Base-by-base conservation (phyloP, 2,113 vertebrate genomes). In the Tor tambroides region DNA sequence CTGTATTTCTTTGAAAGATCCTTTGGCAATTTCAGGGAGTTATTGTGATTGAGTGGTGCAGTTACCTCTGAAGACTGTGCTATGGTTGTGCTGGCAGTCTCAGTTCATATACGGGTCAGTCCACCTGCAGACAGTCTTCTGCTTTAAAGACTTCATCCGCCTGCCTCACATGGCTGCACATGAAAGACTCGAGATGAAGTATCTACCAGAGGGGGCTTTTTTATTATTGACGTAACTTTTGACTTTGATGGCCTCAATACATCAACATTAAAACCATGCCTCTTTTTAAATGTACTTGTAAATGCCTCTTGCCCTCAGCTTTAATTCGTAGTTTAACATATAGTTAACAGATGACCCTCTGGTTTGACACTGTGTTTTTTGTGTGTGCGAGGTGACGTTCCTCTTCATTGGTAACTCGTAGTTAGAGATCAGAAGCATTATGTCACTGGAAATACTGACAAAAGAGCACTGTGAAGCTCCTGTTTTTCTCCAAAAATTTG, bases 11-110 rank as follows among this genome's bases (percentile, higher is more conserved):
- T 51, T 67, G 26, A 32, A 9, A 11, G 26, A 83, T 69, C 63
- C 63, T 67, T 21, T 49, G n/a, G 26, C 26, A 43, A 51, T 83
- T 83, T 67, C 63, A 30, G n/a, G 56, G 15, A 83, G 61, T 69
- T 83, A 69, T 69, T 67, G 80, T 83, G 80, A 83, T 83, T 49
- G 81, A 83, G 81, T 6, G 43, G 15, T 71, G 43, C 6, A 51
- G 81, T 71, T 71, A 83, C 26, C 17, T 23, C 46, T 51, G 41
- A 32, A 83, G 19, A 54, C 38, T 43, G 59, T 0, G 17, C 7
- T 71, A 38, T 83, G 17, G 61, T 43, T 69, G 59, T 46, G 35
- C 80, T 49, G 43, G n/a, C 61, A 69, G 63, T 49, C 38, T 83
- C 81, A 35, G 81, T 83, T 83, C 63, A 83, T 54, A 30, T 69